phyloP scores from a whole-genome alignment of 2,888 invertebrate species.

The Eubasilissa splendida region DNA sequence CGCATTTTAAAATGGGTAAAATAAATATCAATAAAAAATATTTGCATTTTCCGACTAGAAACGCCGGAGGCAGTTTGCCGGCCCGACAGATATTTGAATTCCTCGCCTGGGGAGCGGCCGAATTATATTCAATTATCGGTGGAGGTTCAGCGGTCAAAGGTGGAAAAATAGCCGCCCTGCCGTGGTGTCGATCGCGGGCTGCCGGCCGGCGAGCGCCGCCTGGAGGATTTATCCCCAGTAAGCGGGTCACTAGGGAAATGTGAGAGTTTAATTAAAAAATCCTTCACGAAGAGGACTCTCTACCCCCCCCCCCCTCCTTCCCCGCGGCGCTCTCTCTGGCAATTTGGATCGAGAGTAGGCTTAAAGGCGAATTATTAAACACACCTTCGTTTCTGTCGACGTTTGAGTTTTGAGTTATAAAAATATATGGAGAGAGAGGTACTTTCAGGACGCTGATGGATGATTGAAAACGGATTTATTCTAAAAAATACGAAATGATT shows the following conservation, averaged over 20 bases:
- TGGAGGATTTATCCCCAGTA: conserved; percentile 18
- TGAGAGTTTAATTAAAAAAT: conserved; percentile 39
- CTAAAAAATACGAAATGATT: no score
- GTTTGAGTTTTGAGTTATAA: background rate
- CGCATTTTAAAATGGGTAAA: background rate
- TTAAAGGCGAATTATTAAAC: conserved; percentile 37
- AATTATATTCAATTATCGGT: conserved; percentile 41
- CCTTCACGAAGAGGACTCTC: background rate
- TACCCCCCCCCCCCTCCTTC: background rate
- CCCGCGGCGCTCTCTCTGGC: background rate
- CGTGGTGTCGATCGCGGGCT: background rate
- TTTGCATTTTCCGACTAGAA: conserved; percentile 16
- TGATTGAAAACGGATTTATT: no score
- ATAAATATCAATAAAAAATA: conserved; percentile 28
- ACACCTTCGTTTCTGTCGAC: conserved; percentile 1
- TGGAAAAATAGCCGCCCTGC: conserved; percentile 33
- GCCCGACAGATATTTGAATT: conserved; percentile 34
- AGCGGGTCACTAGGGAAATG: conserved; percentile 40
- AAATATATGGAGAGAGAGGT: no score
- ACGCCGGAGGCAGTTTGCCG: background rate
- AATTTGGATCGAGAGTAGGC: conserved; percentile 25
- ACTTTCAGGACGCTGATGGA: no score
- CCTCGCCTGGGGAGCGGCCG: conserved; percentile 29
- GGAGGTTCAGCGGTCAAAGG: conserved; percentile 37
- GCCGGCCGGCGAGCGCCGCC: background rate